Evolutionary conservation across 2,113 vertebrate genomes (phyloP).

Genomic region (Australoheros scitulus): DNA sequence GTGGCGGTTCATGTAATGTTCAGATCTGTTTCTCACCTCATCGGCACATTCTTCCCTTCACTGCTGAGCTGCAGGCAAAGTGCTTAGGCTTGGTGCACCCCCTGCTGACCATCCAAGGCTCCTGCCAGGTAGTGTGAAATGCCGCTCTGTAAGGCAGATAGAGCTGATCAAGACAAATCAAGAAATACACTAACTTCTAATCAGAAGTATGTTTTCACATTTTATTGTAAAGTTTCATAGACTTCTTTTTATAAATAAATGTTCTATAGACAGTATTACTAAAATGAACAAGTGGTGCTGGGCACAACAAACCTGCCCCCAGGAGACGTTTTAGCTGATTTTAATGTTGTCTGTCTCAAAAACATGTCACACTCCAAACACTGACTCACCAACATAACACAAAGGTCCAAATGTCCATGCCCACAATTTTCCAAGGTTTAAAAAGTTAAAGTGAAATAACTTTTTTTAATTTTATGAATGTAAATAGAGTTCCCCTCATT

Average conservation of each 20-base stretch:
- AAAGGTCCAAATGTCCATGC: too few relatives aligned
- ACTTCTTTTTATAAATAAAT: background rate
- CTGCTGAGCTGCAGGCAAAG: conserved; percentile 82
- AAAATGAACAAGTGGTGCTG: background rate
- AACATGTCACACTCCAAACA: too few relatives aligned
- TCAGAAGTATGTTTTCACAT: background rate
- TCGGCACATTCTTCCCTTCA: conserved; percentile 69
- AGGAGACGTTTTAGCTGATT: too few relatives aligned
- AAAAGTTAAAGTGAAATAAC: too few relatives aligned
- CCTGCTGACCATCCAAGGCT: conserved; percentile 84
- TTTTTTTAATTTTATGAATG: too few relatives aligned
- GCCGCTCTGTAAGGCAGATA: background rate
- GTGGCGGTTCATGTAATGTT: conserved; percentile 75
- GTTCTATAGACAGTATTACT: background rate
- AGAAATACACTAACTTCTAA: background rate
- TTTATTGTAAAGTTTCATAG: background rate
- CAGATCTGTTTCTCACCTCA: conserved; percentile 83
- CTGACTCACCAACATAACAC: too few relatives aligned
- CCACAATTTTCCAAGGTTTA: too few relatives aligned
- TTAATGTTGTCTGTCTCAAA: too few relatives aligned
- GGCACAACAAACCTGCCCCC: background rate
- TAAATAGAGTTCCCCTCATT: too few relatives aligned
- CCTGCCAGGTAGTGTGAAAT: conserved; percentile 76
- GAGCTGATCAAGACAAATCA: too few relatives aligned
- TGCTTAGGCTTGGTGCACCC: conserved; percentile 75